A percentile compares a stretch with the other conserved stretches of the same genome.
Evolutionary conservation across 2,113 vertebrate genomes (phyloP).

Genomic region (Ivindomyrus marchei): DNA sequence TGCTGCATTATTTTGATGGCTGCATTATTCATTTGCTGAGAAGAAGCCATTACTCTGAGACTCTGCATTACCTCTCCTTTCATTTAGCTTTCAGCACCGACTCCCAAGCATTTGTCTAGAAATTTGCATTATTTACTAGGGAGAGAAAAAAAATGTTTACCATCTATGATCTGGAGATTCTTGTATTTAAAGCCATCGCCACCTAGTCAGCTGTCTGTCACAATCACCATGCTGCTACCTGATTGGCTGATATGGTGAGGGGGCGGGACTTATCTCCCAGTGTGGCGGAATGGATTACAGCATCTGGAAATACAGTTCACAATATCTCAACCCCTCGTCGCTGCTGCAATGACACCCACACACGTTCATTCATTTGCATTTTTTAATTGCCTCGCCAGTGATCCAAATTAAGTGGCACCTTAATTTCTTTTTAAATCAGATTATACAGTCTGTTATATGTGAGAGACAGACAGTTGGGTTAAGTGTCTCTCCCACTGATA

Average conservation of each 20-base stretch:
- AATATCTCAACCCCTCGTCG: not conserved
- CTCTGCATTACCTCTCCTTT: not conserved
- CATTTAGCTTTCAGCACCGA: not conserved
- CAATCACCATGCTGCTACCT: not conserved
- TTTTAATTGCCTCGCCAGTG: not conserved
- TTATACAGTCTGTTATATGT: not conserved
- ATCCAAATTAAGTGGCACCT: not conserved
- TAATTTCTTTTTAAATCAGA: not conserved
- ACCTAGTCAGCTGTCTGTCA: not conserved
- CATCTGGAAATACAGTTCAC: not conserved
- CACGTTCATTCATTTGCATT: not conserved
- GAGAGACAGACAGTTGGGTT: not conserved
- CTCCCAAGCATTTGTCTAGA: not conserved
- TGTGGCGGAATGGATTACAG: not conserved
- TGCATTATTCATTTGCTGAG: constrained; percentile 3
- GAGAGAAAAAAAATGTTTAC: not conserved
- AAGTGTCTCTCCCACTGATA: not conserved
- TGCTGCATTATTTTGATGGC: not conserved
- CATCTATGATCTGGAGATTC: not conserved
- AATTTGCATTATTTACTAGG: not conserved
- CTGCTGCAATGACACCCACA: not conserved
- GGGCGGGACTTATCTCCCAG: not conserved
- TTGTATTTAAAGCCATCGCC: not conserved
- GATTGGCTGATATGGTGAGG: not conserved
- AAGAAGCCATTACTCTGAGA: not conserved